Base-by-base conservation (phyloP, 1,140 invertebrate genomes). In the Pogonomyrmex barbatus region DNA sequence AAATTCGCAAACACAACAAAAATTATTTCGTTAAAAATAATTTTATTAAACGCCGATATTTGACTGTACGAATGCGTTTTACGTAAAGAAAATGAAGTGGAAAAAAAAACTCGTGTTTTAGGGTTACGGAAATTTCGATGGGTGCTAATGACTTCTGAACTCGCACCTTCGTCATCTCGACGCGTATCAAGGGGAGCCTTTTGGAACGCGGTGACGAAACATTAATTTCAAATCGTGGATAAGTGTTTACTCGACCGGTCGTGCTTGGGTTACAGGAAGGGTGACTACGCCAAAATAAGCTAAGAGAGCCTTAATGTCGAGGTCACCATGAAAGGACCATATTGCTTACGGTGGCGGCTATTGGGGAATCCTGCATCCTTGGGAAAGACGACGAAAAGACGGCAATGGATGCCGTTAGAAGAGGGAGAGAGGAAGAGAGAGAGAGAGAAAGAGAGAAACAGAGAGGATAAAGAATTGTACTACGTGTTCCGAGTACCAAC, bases 401-500 rank as follows among this genome's bases (percentile, higher is more conserved):
- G 42, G 62, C 24, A 2, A 73, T 47, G 62, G 36, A 17, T 4
- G n/a, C n/a, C n/a, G 33, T 73, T 62, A 60, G 70, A 54, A 82
- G 73, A 81, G 68, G 30, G 45, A 45, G 10, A 36, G 79, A 85
- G 68, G 50, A 62, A 56, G 77, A 70, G 73, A 42, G 56, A 78
- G 54, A 42, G 39, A 65, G 63, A 75, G 52, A 17, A 42, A 54
- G 56, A 90, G 88, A 76, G 78, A 89, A 63, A 85, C 58, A 87
- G 76, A 85, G 87, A 84, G 85, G 87, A 87, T 92, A 93, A 93
- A 93, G 92, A 93, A 93, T 93, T 92, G 92, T 89, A 84, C 88
- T 93, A 93, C 92, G 93, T 93, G 92, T 85, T 82, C 60, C 50
- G 93, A 87, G 85, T 93, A 87, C 87, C 92, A 93, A 93, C 90